A percentile compares a stretch with the other conserved stretches of the same genome.
These are phyloP conservation scores for Musca domestica DNA, from an alignment of 1,140 invertebrate genomes.

Conservation along the genomic window DNA sequence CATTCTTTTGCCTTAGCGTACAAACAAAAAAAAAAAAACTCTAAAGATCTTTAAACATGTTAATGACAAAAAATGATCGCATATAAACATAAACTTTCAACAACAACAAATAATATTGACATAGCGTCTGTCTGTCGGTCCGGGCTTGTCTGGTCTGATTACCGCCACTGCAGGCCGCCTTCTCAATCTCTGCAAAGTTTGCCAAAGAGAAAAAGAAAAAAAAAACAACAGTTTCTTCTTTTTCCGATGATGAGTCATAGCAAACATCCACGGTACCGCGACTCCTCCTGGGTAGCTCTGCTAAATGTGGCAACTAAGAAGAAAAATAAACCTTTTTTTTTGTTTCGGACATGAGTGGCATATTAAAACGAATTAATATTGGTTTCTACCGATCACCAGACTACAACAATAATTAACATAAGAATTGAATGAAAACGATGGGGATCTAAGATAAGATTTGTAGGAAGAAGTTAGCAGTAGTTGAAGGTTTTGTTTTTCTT, in stretches of 20 bases:
- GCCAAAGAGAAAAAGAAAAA: background rate
- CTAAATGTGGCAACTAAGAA: background rate
- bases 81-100: constrained; percentile 7
- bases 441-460: constrained; percentile 6
- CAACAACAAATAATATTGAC: constrained; percentile 14
- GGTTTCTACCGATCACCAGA: background rate
- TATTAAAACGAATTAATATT: constrained; percentile 6
- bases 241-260: constrained; percentile 9
- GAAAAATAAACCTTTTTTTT: background rate
- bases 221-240: background rate
- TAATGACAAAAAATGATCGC: constrained; percentile 19
- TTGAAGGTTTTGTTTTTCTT: no score
- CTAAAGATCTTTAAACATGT: constrained; percentile 8
- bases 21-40: background rate
- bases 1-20: background rate
- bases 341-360: constrained; percentile 1
- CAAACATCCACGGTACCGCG: background rate
- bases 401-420: background rate
- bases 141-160: background rate
- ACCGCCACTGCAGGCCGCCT: background rate
- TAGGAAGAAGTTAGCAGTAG: no score
- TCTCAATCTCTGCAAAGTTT: background rate
- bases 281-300: no score
- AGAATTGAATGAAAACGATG: background rate
- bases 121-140: background rate